Evolutionary conservation across 2,888 invertebrate genomes (phyloP).

Genomic region (Hypomecis punctinalis): DNA sequence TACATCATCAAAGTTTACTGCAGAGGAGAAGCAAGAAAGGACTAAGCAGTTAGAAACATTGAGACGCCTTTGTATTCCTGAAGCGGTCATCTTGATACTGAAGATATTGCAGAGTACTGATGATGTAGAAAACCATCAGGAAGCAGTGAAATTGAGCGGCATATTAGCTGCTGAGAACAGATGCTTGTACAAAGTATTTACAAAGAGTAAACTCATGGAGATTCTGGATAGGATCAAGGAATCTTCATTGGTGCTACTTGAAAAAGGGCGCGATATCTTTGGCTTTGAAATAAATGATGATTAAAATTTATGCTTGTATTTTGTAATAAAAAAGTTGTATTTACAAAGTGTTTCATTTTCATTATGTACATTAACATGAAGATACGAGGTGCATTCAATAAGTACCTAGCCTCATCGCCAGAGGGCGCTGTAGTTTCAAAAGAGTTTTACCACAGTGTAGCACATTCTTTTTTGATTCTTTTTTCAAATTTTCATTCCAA

Average conservation of each 20-base stretch:
- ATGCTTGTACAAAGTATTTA: slow-evolving; percentile 92
- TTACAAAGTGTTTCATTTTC: slow-evolving; percentile 53
- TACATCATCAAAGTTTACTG: slow-evolving; percentile 74
- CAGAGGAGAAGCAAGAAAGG: slow-evolving; percentile 82
- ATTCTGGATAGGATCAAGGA: slow-evolving; percentile 91
- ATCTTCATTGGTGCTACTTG: slow-evolving; percentile 90
- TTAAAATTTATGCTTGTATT: slow-evolving; percentile 46
- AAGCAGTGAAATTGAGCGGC: slow-evolving; percentile 89
- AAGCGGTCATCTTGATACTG: slow-evolving; percentile 91
- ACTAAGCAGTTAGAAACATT: slow-evolving; percentile 90
- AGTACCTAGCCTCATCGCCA: too few species aligned
- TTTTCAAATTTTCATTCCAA: too few species aligned
- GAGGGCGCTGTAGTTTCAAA: too few species aligned
- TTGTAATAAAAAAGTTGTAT: slow-evolving; percentile 66
- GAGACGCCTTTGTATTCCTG: slow-evolving; percentile 93
- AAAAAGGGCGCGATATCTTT: slow-evolving; percentile 93
- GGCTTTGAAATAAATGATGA: slow-evolving; percentile 86
- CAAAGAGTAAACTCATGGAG: slow-evolving; percentile 91
- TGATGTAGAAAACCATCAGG: slow-evolving; percentile 90
- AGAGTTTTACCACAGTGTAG: too few species aligned
- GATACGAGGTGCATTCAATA: too few species aligned
- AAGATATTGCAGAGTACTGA: slow-evolving; percentile 91
- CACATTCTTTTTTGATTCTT: too few species aligned
- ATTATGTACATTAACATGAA: slow-evolving; percentile 37
- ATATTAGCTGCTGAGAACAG: slow-evolving; percentile 92